A percentile compares a stretch with the other conserved stretches of the same genome.
Conservation (phyloP, 2,888 invertebrate genomes). For the Synanthedon myopaeformis region DNA sequence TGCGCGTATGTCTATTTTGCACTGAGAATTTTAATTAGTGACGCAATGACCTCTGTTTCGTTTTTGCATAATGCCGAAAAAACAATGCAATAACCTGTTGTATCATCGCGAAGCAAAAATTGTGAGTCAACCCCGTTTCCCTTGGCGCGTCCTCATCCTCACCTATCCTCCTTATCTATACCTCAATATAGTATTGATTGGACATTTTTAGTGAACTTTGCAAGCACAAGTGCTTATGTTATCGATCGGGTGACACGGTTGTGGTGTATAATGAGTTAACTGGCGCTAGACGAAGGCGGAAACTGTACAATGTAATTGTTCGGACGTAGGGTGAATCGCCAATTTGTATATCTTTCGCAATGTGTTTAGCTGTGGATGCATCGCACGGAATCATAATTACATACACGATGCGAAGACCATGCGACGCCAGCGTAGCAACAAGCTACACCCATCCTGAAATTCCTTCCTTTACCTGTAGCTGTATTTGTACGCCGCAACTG, state of each 20-base stretch:
- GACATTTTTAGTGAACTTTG: too few species aligned
- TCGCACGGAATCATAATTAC: neutral
- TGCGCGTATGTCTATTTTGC: constrained; percentile 15
- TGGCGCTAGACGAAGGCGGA: constrained; percentile 16
- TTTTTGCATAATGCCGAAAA: constrained; percentile 38
- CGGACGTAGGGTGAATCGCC: constrained; percentile 32
- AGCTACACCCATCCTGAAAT: neutral
- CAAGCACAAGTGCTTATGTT: too few species aligned
- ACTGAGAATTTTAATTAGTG: constrained; percentile 43
- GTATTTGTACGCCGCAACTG: too few species aligned
- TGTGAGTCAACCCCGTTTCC: constrained; percentile 27
- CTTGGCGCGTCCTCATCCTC: constrained; percentile 10
- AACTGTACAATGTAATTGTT: constrained; percentile 44
- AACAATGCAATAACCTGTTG: constrained; percentile 41
- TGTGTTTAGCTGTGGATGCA: neutral
- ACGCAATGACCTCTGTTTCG: constrained; percentile 45
- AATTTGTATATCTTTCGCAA: neutral
- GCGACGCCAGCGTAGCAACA: constrained; percentile 7
- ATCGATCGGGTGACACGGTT: too few species aligned
- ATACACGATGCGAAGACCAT: too few species aligned
- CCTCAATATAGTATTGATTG: too few species aligned
- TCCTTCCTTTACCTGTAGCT: too few species aligned
- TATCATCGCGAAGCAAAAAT: constrained; percentile 22
- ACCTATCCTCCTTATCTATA: too few species aligned
- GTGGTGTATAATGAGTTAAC: neutral